A percentile compares a stretch with the other conserved stretches of the same genome.
These are phyloP conservation scores for Apodemus agrarius DNA, from an alignment of 2,797 vertebrate genomes.

Conservation along the genomic window DNA sequence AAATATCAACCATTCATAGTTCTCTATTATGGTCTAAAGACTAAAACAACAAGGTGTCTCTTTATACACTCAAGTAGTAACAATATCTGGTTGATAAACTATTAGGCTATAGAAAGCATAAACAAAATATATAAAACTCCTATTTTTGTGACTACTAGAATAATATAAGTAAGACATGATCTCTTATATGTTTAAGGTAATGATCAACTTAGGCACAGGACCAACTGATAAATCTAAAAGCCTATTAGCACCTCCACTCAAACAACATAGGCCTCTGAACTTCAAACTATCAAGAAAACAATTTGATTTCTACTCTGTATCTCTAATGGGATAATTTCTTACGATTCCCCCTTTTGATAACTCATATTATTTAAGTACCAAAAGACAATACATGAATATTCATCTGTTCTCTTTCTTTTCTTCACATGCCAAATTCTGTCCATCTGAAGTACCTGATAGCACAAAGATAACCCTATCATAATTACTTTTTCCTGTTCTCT, in stretches of 20 bases:
- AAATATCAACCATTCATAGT: not conserved
- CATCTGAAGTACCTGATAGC: not conserved
- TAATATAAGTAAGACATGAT: not conserved
- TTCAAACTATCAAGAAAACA: not conserved
- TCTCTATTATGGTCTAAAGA: not conserved
- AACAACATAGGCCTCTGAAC: not conserved
- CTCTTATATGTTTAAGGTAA: not conserved
- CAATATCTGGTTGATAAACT: not conserved
- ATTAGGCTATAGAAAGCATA: not conserved
- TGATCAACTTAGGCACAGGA: not conserved
- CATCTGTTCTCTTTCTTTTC: not conserved
- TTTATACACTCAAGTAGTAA: not conserved
- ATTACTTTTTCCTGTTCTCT: not conserved
- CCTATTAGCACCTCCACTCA: not conserved
- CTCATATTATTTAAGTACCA: not conserved
- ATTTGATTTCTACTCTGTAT: not conserved
- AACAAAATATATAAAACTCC: not conserved
- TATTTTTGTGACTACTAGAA: not conserved
- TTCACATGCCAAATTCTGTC: not conserved
- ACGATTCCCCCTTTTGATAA: not conserved
- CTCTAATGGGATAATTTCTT: not conserved
- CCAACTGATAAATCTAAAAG: not conserved
- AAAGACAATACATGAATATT: not conserved
- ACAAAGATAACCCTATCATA: not conserved
- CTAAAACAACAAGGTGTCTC: not conserved